These are phyloP conservation scores for Drosophila stalkeri DNA, from an alignment of 2,888 invertebrate genomes.

Conservation along the genomic window DNA sequence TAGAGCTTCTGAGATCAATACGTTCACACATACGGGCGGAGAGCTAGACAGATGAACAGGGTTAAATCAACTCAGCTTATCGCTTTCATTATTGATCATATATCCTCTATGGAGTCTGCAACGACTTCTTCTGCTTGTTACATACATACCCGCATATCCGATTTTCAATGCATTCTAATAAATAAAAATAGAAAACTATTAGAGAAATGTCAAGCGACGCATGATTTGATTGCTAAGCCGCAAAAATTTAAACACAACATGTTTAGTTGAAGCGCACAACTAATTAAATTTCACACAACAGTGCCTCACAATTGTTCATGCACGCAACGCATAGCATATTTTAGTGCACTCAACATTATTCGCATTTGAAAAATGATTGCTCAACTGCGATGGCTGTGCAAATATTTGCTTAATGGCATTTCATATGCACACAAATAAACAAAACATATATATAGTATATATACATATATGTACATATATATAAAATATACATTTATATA, in stretches of 20 bases:
- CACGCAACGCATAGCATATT: constrained; percentile 7
- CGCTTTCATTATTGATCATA: too few species aligned
- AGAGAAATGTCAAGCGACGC: neutral
- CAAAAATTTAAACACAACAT: constrained; percentile 13
- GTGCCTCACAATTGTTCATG: constrained; percentile 32
- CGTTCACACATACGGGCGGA: too few species aligned
- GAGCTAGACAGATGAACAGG: too few species aligned
- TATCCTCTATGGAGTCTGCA: too few species aligned
- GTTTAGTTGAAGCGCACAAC: constrained; percentile 6
- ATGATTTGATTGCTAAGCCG: constrained; percentile 2
- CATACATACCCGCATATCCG: too few species aligned
- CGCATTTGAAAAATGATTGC: constrained; percentile 7
- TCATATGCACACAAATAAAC: constrained; percentile 17
- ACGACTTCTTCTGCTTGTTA: too few species aligned
- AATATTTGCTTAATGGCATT: constrained; percentile 54
- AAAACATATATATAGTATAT: neutral
- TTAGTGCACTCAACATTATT: constrained; percentile 13
- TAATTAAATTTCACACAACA: constrained; percentile 58
- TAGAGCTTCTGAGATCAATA: too few species aligned
- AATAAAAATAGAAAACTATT: neutral
- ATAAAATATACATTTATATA: neutral
- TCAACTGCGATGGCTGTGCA: constrained; percentile 1
- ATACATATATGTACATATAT: neutral
- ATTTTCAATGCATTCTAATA: neutral
- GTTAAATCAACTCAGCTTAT: too few species aligned